Base-by-base conservation (phyloP, 2,888 invertebrate genomes). In the Lingula anatina region DNA sequence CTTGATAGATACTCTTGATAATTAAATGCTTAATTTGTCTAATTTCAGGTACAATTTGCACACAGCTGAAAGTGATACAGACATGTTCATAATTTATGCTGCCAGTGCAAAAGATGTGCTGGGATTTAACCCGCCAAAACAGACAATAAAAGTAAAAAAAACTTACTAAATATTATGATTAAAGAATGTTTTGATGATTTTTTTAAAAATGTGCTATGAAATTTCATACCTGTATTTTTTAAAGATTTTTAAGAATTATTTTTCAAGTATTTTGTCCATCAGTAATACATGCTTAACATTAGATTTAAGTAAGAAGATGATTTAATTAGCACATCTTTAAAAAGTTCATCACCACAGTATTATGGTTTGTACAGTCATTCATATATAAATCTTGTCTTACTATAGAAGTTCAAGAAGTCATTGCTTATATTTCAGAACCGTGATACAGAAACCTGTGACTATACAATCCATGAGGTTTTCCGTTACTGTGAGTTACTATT, bases 21-120 rank as follows among this genome's bases (percentile, higher is more conserved):
- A 7, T 39, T 7, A 39, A 7, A 42, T 24, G 42, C 24, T 42
- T 18, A 24, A 9, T 42, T 9, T 20, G 4, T 21, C 25, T 44
- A 3, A 9, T 57, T 55, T 21, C 54, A 70, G 70, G 46, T 70
- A 70, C 53, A 70, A 70, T 46, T 47, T 68, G 12, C 53, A 59
- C 50, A 59, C 59, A 24, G 48, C 60, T 18, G 47, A 48, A 5
- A 69, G 69, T 61, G 70, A 70, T 45, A 60, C 62, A 41, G 70
- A 70, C 48, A 65, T 69, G 63, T 70, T 69, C 50, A 61, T 70
- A 37, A 65, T 70, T 7, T 70, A 70, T 49, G 62, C 64, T 41
- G 67, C 67, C 7, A 54, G 51, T 35, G 66, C 69, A 2, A 53
- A 46, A n/a, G 53, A 62, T 15, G 24, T 69, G 0, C 49, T 70